Base-by-base conservation (phyloP, 2,888 invertebrate species). In the Oligia strigilis region DNA sequence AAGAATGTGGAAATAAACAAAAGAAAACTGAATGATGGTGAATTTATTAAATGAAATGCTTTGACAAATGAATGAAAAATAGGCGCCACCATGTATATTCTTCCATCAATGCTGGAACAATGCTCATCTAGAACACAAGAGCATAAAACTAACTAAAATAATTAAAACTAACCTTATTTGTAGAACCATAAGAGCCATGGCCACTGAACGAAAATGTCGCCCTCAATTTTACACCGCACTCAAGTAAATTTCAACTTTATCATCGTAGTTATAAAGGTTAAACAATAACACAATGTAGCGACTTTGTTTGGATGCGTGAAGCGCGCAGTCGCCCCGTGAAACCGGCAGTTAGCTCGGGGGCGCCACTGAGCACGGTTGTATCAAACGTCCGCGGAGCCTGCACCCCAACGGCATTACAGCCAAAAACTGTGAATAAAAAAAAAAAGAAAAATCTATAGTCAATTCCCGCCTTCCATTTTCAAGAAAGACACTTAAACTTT, bases 311-410 rank as follows among this genome's bases (percentile, higher is more conserved):
- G 90, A 90, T 91, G 91, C 82, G 90, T 90, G 88, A 88, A 87
- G 81, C 93, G 95, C 96, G 96, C 96, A 96, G 95, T 91, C 96
- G 95, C 95, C 87, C 72, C 86, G 80, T 81, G 71, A 83, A 72
- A 83, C 93, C 92, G 92, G 86, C 95, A 96, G 96, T 96, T 91
- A 89, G 92, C 92, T 93, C 91, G 92, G 93, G 92, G 96, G 95
- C 96, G 95, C 95, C 95, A 94, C 94, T 93, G 93, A 77, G 93
- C 93, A 88, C 92, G 91, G 94, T 92, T 92, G 95, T 92, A 92
- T 92, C 81, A 87, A 86, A 88, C 86, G 85, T 83, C 85, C 88
- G 88, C 90, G 88, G 89, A 88, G 83, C 87, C 87, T 88, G 84
- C 85, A 89, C 81, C 82, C 82, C 79, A 88, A 83, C 91, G 86